Percentiles rank a stretch among this genome's conserved stretches.
phyloP scores from a whole-genome alignment of 2,888 invertebrate genomes.

The Apodemia zela region DNA sequence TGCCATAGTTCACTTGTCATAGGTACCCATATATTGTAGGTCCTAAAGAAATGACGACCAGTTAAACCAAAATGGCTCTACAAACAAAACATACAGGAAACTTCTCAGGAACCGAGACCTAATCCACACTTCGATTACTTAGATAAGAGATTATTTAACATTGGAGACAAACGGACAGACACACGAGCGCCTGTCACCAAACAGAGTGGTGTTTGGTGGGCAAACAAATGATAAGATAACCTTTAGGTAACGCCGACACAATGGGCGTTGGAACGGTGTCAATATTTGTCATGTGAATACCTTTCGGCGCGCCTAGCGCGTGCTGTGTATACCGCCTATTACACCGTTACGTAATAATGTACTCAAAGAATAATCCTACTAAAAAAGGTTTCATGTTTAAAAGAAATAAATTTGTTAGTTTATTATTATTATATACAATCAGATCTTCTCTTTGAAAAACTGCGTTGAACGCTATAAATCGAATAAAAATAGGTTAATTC shows the following conservation, averaged over 20 bases:
- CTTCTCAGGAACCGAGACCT: constrained; percentile 53
- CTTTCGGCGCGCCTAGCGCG: constrained; percentile 67
- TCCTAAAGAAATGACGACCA: not conserved
- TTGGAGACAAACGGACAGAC: constrained; percentile 68
- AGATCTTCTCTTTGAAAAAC: too few relatives aligned
- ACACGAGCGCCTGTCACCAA: constrained; percentile 71
- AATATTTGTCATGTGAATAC: constrained; percentile 73
- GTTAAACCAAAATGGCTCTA: constrained; percentile 18
- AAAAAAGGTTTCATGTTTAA: too few relatives aligned
- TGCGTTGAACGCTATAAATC: too few relatives aligned
- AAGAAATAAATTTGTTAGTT: too few relatives aligned
- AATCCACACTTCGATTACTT: constrained; percentile 59
- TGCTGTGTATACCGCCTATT: constrained; percentile 42
- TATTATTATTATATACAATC: too few relatives aligned
- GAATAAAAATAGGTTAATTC: too few relatives aligned
- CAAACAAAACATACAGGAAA: constrained; percentile 42
- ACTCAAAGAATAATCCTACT: not conserved
- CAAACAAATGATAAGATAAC: constrained; percentile 77
- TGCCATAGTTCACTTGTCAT: too few relatives aligned
- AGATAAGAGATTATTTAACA: constrained; percentile 48
- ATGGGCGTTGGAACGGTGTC: constrained; percentile 56
- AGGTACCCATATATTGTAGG: not conserved
- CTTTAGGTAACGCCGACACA: constrained; percentile 75
- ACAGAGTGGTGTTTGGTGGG: constrained; percentile 60
- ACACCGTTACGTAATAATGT: constrained; percentile 45